Evolutionary conservation across 2,888 invertebrate genomes (phyloP).

Genomic region (Hipparchia sbordonii): DNA sequence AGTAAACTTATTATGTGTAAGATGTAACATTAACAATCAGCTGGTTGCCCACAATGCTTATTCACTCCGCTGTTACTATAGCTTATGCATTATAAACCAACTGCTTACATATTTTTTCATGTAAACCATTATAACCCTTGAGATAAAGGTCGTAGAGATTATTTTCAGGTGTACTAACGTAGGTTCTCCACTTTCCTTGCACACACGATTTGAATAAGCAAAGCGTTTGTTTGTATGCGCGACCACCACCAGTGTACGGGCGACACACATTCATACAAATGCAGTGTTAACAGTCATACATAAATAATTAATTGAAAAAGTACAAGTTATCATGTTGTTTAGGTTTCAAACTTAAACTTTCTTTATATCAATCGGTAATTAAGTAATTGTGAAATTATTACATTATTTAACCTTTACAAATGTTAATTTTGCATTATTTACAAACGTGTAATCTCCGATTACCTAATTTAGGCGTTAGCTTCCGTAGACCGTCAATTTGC

Average conservation of each 20-base stretch:
- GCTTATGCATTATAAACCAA: conserved; percentile 20
- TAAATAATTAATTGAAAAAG: conserved; percentile 39
- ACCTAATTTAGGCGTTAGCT: too few species aligned
- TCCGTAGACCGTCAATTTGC: too few species aligned
- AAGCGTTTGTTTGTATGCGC: conserved; percentile 40
- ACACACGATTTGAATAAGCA: conserved; percentile 40
- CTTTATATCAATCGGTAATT: neutral
- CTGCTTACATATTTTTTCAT: neutral
- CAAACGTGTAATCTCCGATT: too few species aligned
- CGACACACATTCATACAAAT: conserved; percentile 35
- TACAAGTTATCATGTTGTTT: conserved; percentile 26
- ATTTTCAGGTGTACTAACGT: conserved; percentile 11
- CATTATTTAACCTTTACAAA: too few species aligned
- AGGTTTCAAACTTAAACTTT: neutral
- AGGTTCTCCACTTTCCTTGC: conserved; percentile 45
- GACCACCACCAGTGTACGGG: conserved; percentile 28
- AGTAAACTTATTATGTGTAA: conserved; percentile 24
- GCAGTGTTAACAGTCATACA: conserved; percentile 39
- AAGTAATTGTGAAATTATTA: neutral
- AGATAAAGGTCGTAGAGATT: neutral
- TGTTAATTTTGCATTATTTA: too few species aligned
- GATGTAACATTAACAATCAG: conserved; percentile 36
- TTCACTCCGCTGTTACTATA: conserved; percentile 34
- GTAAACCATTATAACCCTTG: conserved; percentile 2
- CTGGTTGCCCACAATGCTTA: conserved; percentile 34